phyloP scores from a whole-genome alignment of 2,113 vertebrate genomes.

The Loxodonta africana region DNA sequence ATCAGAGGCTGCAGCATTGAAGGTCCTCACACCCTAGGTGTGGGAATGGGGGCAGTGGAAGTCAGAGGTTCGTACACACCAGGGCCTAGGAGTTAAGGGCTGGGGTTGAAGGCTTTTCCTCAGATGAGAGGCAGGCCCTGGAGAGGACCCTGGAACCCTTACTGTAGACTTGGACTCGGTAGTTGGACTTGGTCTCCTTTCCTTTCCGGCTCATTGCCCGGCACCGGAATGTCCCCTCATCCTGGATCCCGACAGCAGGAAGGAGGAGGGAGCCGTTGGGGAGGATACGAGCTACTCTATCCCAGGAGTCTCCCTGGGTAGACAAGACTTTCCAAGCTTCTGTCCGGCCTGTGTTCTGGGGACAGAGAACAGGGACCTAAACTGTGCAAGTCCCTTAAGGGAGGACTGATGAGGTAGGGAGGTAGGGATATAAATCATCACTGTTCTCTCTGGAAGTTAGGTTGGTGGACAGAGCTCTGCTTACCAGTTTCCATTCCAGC shows the following conservation, averaged over 20 bases:
- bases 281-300: constrained; percentile 76
- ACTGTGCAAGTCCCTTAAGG: not conserved
- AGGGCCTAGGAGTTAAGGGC: not conserved
- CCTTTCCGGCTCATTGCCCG: constrained; percentile 63
- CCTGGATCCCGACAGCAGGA: constrained; percentile 70
- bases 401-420: not conserved
- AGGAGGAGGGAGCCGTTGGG: constrained; percentile 82
- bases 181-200: constrained; percentile 78
- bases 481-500: constrained; percentile 84
- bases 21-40: not conserved
- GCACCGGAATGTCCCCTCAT: constrained; percentile 82
- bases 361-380: constrained; percentile 2
- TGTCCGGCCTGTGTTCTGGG: constrained; percentile 81
- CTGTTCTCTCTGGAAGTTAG: not conserved
- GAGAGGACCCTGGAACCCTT: constrained; percentile 56
- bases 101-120: not conserved
- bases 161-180: constrained; percentile 82
- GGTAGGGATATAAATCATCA: not conserved
- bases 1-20: not conserved
- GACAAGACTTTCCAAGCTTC: constrained; percentile 83
- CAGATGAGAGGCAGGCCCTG: not conserved
- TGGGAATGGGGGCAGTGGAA: not conserved
- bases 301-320: constrained; percentile 74
- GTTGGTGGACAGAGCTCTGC: not conserved
- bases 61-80: not conserved